Evolutionary conservation across 92 coral and sea anemone species (phyloP).

Genomic region (Palythoa grandiflora): DNA sequence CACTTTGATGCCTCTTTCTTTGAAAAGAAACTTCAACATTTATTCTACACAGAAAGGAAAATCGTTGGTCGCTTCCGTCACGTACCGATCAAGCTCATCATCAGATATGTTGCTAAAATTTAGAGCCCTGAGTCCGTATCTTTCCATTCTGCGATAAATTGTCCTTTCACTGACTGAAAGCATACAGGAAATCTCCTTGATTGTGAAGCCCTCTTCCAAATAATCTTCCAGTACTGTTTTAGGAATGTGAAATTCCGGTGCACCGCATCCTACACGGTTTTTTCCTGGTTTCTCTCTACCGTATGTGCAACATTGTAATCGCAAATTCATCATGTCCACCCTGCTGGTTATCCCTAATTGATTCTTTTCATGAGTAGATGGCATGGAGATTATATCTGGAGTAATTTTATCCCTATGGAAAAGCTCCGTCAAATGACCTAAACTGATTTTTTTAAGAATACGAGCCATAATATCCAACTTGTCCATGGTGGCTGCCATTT

Average conservation of each 20-base stretch:
- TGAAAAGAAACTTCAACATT: slow-evolving; percentile 57
- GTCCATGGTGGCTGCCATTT: slow-evolving; percentile 38
- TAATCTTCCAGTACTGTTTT: slow-evolving; percentile 33
- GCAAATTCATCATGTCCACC: slow-evolving; percentile 73
- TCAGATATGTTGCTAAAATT: slow-evolving; percentile 66
- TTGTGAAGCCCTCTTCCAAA: slow-evolving; percentile 52
- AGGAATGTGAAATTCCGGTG: slow-evolving; percentile 58
- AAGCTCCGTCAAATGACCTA: slow-evolving; percentile 49
- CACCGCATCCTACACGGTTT: slow-evolving; percentile 46
- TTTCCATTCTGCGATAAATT: slow-evolving; percentile 70
- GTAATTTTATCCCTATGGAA: slow-evolving; percentile 59
- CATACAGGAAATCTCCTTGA: slow-evolving; percentile 56
- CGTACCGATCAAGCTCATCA: slow-evolving; percentile 62
- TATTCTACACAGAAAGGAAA: slow-evolving; percentile 75
- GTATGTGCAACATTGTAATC: slow-evolving; percentile 67
- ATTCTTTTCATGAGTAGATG: slow-evolving; percentile 60
- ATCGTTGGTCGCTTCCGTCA: slow-evolving; percentile 51
- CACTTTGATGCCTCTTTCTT: slow-evolving; percentile 58
- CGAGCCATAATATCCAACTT: slow-evolving; percentile 19
- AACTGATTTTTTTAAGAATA: neutral
- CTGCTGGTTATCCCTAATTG: slow-evolving; percentile 61
- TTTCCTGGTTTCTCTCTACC: slow-evolving; percentile 54
- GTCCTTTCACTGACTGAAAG: slow-evolving; percentile 72
- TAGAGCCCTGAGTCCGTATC: slow-evolving; percentile 62
- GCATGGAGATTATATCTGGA: slow-evolving; percentile 64